Evolutionary conservation across 92 coral and sea anemone species (phyloP).

Genomic region (Virgularia gustaviana): DNA sequence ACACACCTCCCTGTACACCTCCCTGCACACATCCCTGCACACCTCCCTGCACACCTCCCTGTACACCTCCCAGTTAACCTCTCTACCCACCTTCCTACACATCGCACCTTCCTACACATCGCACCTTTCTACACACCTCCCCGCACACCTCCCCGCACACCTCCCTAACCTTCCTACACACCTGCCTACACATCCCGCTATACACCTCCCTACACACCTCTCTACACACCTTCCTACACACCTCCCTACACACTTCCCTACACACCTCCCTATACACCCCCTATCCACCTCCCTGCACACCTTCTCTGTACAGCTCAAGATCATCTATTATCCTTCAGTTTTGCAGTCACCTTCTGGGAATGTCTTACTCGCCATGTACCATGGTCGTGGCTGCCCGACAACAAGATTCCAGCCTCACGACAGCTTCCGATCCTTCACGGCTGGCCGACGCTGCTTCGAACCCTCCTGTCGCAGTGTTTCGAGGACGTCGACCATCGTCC

Average conservation of each 20-base stretch:
- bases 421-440: not conserved
- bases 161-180: slow-evolving; percentile 10
- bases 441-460: slow-evolving; percentile 17
- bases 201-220: slow-evolving; percentile 50
- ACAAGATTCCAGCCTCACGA: slow-evolving; percentile 26
- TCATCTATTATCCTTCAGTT: slow-evolving; percentile 35
- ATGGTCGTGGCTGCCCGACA: slow-evolving; percentile 74
- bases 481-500: slow-evolving; percentile 29
- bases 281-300: slow-evolving; percentile 33
- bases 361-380: slow-evolving; percentile 68
- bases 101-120: not conserved
- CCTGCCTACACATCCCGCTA: slow-evolving; percentile 54
- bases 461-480: slow-evolving; percentile 12
- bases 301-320: not conserved
- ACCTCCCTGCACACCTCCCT: slow-evolving; percentile 50
- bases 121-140: not conserved
- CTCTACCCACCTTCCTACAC: not conserved
- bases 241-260: slow-evolving; percentile 51
- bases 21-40: slow-evolving; percentile 41
- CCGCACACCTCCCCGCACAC: not conserved
- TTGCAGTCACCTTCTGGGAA: slow-evolving; percentile 87
- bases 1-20: slow-evolving; percentile 42
- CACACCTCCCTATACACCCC: slow-evolving; percentile 48
- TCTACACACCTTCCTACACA: slow-evolving; percentile 39
- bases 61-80: slow-evolving; percentile 57